A percentile compares a stretch with the other conserved stretches of the same genome.
Evolutionary conservation across 2,888 invertebrate species (phyloP).

Genomic region (Leucania comma): DNA sequence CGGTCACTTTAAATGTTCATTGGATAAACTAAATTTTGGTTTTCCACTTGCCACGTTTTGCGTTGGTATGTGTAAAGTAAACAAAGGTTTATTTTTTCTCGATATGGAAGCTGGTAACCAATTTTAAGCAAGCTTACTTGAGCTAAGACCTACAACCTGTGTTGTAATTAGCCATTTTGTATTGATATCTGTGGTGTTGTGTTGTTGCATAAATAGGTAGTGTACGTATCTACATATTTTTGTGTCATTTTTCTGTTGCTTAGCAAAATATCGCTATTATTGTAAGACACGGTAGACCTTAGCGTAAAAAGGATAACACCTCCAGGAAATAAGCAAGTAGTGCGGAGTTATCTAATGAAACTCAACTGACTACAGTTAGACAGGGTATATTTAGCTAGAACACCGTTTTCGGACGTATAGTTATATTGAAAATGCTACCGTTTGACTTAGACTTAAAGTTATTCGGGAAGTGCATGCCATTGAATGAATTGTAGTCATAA

Average conservation of each 20-base stretch:
- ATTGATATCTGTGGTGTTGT: background rate
- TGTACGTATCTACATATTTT: background rate
- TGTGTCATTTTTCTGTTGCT: background rate
- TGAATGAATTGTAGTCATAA: constrained; percentile 77
- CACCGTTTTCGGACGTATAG: constrained; percentile 25
- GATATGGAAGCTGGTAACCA: background rate
- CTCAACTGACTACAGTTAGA: constrained; percentile 32
- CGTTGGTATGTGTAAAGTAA: background rate
- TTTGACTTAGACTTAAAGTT: constrained; percentile 26
- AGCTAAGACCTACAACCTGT: background rate
- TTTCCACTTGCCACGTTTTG: constrained; percentile 13
- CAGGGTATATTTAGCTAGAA: constrained; percentile 14
- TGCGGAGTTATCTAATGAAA: constrained; percentile 44
- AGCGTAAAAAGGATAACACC: constrained; percentile 43
- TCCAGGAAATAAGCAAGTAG: constrained; percentile 44
- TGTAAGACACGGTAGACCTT: constrained; percentile 5
- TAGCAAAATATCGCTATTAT: background rate
- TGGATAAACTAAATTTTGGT: constrained; percentile 29
- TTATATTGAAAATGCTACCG: constrained; percentile 22
- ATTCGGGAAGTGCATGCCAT: constrained; percentile 59
- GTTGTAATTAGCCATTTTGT: constrained; percentile 5
- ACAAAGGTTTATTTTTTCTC: background rate
- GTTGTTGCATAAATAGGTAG: background rate
- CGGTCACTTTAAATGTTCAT: constrained; percentile 18
- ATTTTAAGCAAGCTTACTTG: background rate